A percentile compares a stretch with the other conserved stretches of the same genome.
Conservation (phyloP, 2,888 invertebrate species). For the Cataglyphis livida region DNA sequence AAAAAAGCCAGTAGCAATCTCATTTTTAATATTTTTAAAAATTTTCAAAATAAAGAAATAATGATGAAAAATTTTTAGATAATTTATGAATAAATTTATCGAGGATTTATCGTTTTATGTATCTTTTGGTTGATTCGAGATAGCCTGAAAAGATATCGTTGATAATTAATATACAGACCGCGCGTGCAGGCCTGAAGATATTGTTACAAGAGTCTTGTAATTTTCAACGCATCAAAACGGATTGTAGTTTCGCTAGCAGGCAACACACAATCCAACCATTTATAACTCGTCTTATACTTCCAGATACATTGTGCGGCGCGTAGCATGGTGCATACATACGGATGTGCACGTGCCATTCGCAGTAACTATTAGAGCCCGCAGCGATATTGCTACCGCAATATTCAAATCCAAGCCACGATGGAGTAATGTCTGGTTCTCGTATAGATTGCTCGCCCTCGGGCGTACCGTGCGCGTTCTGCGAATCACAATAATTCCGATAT, state of each 20-base stretch:
- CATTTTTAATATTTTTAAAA: neutral
- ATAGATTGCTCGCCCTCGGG: conserved; percentile 84
- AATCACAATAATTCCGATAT: conserved; percentile 85
- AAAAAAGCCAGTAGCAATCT: neutral
- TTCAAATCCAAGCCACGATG: conserved; percentile 84
- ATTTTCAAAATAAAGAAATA: neutral
- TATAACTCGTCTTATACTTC: conserved; percentile 61
- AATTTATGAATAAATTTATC: neutral
- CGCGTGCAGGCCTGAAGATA: conserved; percentile 41
- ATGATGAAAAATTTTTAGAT: neutral
- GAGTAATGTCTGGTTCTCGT: conserved; percentile 83
- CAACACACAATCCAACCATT: conserved; percentile 55
- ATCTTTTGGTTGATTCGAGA: conserved; percentile 4
- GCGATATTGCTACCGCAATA: conserved; percentile 84
- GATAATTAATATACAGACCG: conserved; percentile 40
- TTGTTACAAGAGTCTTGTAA: conserved; percentile 52
- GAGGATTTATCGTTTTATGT: neutral
- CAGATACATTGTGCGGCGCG: conserved; percentile 45
- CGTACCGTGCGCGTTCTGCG: conserved; percentile 76
- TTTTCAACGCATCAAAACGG: conserved; percentile 47
- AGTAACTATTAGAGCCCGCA: conserved; percentile 84
- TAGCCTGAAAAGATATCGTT: neutral
- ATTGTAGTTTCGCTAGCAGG: conserved; percentile 55
- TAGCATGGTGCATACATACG: conserved; percentile 66
- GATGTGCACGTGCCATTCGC: conserved; percentile 79